Evolutionary conservation across 1,140 invertebrate species (phyloP).

Genomic region (Archivesica marissinica): DNA sequence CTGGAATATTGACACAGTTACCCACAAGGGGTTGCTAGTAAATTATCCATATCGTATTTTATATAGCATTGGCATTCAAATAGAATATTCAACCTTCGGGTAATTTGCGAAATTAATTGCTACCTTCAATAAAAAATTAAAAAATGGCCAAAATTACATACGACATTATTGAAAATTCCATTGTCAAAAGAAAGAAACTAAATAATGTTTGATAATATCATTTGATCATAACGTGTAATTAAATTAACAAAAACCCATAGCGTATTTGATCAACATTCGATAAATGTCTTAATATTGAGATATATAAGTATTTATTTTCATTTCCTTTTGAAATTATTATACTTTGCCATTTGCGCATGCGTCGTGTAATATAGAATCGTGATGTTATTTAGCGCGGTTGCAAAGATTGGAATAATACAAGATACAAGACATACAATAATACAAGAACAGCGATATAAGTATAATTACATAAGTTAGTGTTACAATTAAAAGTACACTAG

Average conservation of each 20-base stretch:
- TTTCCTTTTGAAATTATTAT: not conserved
- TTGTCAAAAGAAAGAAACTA: constrained; percentile 1
- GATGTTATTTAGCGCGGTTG: no score
- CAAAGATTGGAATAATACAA: no score
- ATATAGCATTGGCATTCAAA: not conserved
- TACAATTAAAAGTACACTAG: no score
- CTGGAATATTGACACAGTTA: no score
- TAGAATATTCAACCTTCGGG: not conserved
- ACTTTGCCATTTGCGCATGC: not conserved
- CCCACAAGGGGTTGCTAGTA: not conserved
- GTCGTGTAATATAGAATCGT: no score
- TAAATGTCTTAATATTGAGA: not conserved
- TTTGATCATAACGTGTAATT: constrained; percentile 6
- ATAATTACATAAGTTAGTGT: no score
- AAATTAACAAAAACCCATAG: not conserved
- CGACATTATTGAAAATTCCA: not conserved
- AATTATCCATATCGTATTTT: constrained; percentile 4
- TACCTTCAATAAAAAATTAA: constrained; percentile 2
- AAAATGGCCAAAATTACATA: not conserved
- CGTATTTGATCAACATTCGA: not conserved
- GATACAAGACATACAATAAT: no score
- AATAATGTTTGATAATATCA: not conserved
- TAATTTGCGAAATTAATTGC: not conserved
- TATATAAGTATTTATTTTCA: not conserved
- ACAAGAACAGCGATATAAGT: no score